Evolutionary conservation across 2,113 vertebrate species (phyloP).

Genomic region (Alces alces): DNA sequence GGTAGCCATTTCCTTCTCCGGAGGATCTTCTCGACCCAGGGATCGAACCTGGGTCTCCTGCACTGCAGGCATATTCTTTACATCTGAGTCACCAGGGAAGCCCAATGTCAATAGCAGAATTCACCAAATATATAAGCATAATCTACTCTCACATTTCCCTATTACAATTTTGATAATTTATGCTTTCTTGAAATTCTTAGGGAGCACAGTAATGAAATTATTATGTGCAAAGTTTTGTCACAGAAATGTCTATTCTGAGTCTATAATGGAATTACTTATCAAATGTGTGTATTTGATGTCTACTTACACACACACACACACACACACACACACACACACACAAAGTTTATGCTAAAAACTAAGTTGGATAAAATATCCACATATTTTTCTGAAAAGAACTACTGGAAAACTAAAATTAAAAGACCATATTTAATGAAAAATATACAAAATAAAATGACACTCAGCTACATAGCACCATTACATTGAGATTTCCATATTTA

Average conservation of each 20-base stretch:
- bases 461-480: not conserved
- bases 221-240: slow-evolving; percentile 52
- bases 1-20: not conserved
- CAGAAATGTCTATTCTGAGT: not conserved
- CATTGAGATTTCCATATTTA: not conserved
- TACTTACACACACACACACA: not conserved
- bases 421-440: not conserved
- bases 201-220: slow-evolving; percentile 55
- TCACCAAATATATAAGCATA: not conserved
- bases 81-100: not conserved
- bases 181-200: slow-evolving; percentile 67
- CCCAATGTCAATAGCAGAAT: slow-evolving; percentile 43
- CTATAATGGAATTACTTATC: not conserved
- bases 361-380: not conserved
- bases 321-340: not conserved
- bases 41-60: not conserved
- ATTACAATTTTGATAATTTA: slow-evolving; percentile 54
- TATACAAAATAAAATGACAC: not conserved
- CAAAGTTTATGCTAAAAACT: not conserved
- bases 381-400: not conserved
- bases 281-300: not conserved
- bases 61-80: not conserved
- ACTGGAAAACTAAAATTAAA: not conserved
- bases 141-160: not conserved
- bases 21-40: not conserved